Base-by-base conservation (phyloP, 2,888 invertebrate species). In the Pristionchus maxplancki region DNA sequence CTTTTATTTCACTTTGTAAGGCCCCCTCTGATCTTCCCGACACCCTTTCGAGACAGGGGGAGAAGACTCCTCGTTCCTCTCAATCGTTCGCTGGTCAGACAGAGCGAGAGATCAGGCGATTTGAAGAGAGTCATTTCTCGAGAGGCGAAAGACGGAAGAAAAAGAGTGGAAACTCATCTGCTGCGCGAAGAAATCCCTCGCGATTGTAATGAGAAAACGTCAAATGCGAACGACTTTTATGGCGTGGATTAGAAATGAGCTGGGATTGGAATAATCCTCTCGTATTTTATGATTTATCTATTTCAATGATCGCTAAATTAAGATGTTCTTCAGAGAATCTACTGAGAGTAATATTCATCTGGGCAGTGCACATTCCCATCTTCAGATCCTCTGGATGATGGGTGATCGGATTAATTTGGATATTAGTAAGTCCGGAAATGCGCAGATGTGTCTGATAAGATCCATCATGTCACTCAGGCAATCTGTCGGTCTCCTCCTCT, bases 1-100 rank as follows among this genome's bases (percentile, higher is more conserved):
- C 67, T 71, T 71, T 71, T 71, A 71, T 40, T 71, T 71, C 71
- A 71, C 37, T 71, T 71, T 71, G 71, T 71, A 71, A 71, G 71
- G 24, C 71, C 31, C 64, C 71, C 78, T 78, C 78, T 78, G 78
- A 78, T 78, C 48, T 78, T 44, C 13, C 78, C 78, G 78, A 78
- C 78, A 74, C 9, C n/a, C 11, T 64, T 64, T 3, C 44, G 44
- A 44, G 44, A 44, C 8, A 44, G 6, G 44, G n/a, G n/a, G n/a
- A n/a, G n/a, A n/a, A n/a, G n/a, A n/a, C n/a, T n/a, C n/a, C n/a
- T n/a, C 28, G 4, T 64, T 64, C 24, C 1, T 28, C 1, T 28
- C 64, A n/a, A 50, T 50, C 13, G 17, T 20, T n/a, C n/a, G 58
- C 0, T 9, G 58, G 58, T 24, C 58, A 58, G 24, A 58, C n/a